Evolutionary conservation across 2,113 vertebrate genomes (phyloP).

Genomic region (Porphyrio hochstetteri): DNA sequence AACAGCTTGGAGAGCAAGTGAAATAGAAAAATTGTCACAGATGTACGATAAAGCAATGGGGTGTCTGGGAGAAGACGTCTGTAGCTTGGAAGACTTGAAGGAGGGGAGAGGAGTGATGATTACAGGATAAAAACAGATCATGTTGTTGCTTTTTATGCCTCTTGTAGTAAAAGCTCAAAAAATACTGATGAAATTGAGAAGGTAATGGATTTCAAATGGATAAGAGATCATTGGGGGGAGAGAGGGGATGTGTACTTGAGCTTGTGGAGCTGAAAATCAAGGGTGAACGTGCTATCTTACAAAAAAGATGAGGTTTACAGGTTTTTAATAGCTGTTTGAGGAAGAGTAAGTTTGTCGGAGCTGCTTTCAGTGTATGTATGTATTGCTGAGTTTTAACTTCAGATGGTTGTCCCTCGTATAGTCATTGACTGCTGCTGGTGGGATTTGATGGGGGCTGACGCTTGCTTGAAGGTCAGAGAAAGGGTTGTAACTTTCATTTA

Average conservation of each 20-base stretch:
- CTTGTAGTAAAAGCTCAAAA: background rate
- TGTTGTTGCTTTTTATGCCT: rapidly evolving
- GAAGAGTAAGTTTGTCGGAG: background rate
- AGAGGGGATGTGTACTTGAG: background rate
- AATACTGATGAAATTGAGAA: background rate
- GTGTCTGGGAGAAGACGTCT: background rate
- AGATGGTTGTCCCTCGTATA: background rate
- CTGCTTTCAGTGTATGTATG: background rate
- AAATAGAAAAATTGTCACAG: background rate
- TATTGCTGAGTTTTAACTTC: background rate
- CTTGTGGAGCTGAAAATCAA: background rate
- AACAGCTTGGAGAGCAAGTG: background rate
- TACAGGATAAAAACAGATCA: background rate
- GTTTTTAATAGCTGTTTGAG: background rate
- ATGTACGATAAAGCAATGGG: background rate
- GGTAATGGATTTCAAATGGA: background rate
- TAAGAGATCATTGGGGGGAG: background rate
- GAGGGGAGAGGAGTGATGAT: background rate
- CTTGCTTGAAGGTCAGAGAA: background rate
- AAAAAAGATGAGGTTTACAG: background rate
- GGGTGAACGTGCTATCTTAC: background rate
- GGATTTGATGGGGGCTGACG: background rate
- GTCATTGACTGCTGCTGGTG: background rate
- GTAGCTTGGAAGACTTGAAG: background rate
- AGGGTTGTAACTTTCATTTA: background rate